phyloP scores from a whole-genome alignment of 2,797 vertebrate species.

The Neomorphus geoffroyi region DNA sequence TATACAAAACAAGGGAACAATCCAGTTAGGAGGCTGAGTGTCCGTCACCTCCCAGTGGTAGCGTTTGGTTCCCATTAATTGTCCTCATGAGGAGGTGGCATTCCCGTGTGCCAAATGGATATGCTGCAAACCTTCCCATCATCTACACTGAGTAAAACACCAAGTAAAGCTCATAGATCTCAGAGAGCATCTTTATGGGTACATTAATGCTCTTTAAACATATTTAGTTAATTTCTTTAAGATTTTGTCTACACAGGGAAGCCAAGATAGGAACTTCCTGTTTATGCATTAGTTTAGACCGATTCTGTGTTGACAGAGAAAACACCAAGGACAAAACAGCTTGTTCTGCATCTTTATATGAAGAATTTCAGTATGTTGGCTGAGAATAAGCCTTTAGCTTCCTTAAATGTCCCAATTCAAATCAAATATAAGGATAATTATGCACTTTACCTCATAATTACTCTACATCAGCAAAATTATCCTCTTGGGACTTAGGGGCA shows the following conservation, averaged over 20 bases:
- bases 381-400: conserved; percentile 5
- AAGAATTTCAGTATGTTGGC: background rate
- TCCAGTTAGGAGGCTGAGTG: background rate
- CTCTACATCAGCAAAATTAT: conserved; percentile 26
- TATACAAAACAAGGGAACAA: conserved; percentile 63
- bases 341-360: background rate
- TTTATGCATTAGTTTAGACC: background rate
- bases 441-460: background rate
- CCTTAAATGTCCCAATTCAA: conserved; percentile 5
- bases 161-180: background rate
- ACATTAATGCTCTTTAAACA: background rate
- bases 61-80: background rate
- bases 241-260: background rate
- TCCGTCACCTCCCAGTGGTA: background rate
- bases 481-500: background rate
- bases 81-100: accelerated
- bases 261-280: background rate
- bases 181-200: background rate
- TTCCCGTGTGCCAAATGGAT: background rate
- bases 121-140: background rate
- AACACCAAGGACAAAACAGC: background rate
- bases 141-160: background rate
- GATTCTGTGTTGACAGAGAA: background rate
- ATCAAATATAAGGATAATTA: conserved; percentile 9
- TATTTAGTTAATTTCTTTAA: background rate